A percentile compares a stretch with the other conserved stretches of the same genome.
Conservation (phyloP, 2,888 invertebrate species). For the Odontothrips loti region DNA sequence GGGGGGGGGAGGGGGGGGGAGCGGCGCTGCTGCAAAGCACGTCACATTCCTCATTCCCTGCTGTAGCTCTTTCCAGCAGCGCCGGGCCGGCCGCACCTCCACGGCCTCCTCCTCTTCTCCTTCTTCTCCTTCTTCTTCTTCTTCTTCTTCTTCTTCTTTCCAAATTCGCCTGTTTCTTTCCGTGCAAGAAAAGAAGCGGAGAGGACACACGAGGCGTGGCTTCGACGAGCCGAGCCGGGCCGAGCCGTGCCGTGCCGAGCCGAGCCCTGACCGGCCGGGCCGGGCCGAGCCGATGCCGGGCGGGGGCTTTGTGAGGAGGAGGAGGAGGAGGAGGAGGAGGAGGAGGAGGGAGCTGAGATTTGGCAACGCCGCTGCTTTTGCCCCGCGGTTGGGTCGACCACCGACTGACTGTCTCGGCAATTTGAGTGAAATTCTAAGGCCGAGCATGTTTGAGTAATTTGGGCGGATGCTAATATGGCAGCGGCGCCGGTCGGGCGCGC, state of each 20-base stretch:
- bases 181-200: not conserved
- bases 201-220: not conserved
- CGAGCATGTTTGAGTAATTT: conserved; percentile 9
- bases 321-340: not conserved
- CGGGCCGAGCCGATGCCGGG: conserved; percentile 1
- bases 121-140: not conserved
- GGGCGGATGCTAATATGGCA: conserved; percentile 7
- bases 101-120: not conserved
- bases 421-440: conserved; percentile 18
- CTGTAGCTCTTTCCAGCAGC: no score
- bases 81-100: no score
- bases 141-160: not conserved
- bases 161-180: conserved; percentile 20
- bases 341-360: not conserved
- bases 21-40: not conserved
- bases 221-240: not conserved
- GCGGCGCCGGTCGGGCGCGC: not conserved
- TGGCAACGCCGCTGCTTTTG: not conserved
- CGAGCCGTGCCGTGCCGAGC: not conserved
- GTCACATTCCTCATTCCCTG: conserved; percentile 7
- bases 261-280: not conserved
- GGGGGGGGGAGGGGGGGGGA: not conserved
- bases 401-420: conserved; percentile 15
- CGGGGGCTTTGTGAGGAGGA: not conserved
- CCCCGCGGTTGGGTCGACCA: conserved; percentile 1